Evolutionary conservation across 2,113 vertebrate species (phyloP), one percentile per base, ranked within the genome.

Genomic region (Ovis aries): DNA sequence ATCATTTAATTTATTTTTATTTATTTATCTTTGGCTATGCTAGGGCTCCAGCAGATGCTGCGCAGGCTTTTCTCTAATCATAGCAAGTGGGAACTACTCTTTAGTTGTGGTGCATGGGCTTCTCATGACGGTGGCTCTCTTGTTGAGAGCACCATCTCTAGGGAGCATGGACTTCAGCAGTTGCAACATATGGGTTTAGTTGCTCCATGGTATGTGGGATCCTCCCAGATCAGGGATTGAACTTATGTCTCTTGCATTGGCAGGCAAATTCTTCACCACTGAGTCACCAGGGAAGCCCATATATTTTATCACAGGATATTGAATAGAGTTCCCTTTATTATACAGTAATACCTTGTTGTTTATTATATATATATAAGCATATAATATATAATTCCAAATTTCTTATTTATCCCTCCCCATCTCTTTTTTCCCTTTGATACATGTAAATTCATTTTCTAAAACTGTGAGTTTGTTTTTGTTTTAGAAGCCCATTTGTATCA

Each of bases 81-180:
- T 3, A 43, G 36, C 10, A 40, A 6, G 36, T 25, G n/a, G 36
- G 21, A 36, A 40, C 21, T 25, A 25, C 11, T 40, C 36, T 40
- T 25, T 23, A 74, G 71, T 74, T 74, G 71, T 13, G 11, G 21
- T 43, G 6, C 19, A 74, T 25, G 21, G 36, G 71, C 21, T 74
- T 74, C 71, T 74, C 67, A 74, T 12, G 25, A 7, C 5, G 0
- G 21, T 2, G 36, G 36, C 71, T 74, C 71, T 40, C 36, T 25
- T 74, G n/a, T 14, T 23, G 21, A 43, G 11, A 74, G 29, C 36
- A 43, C 36, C 21, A 43, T 74, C 12, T 74, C 21, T 25, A 25
- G 10, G 3, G 6, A 25, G 36, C 21, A 43, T 0, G 0, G 21
- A 40, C 10, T 43, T 43, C 36, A 74, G 36, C 25, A 25, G 25